These are phyloP conservation scores for Geotrupes spiniger DNA, from an alignment of 2,888 invertebrate species.

Conservation along the genomic window DNA sequence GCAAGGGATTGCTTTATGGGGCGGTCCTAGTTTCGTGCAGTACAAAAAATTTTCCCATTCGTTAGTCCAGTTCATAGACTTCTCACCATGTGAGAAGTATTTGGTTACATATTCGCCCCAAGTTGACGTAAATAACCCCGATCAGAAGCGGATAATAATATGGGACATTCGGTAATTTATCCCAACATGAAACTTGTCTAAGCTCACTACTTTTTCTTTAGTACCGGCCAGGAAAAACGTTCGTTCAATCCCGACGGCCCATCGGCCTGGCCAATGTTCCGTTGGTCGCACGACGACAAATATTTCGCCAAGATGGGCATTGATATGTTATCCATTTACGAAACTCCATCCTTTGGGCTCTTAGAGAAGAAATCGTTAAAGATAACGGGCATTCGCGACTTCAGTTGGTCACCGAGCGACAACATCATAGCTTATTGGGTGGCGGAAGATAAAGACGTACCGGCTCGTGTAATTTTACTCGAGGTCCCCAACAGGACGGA, in stretches of 20 bases:
- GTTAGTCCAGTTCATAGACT: constrained; percentile 92
- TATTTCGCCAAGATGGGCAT: constrained; percentile 88
- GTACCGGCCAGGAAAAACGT: constrained; percentile 88
- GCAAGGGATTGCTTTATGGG: constrained; percentile 96
- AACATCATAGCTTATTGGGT: constrained; percentile 98
- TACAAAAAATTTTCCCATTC: constrained; percentile 88
- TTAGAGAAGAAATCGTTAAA: constrained; percentile 94
- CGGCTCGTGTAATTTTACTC: constrained; percentile 89
- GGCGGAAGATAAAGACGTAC: constrained; percentile 94
- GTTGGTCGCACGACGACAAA: constrained; percentile 95
- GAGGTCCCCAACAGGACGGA: constrained; percentile 90
- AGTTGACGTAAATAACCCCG: constrained; percentile 60
- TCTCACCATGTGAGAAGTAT: constrained; percentile 97
- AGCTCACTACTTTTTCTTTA: constrained; percentile 32
- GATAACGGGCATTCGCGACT: constrained; percentile 84
- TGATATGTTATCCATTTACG: constrained; percentile 88
- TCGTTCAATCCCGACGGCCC: constrained; percentile 83
- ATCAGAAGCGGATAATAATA: constrained; percentile 83
- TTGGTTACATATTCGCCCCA: constrained; percentile 91
- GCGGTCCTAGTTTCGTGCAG: constrained; percentile 88
- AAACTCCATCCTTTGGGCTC: constrained; percentile 93
- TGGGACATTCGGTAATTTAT: constrained; percentile 83
- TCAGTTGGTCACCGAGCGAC: constrained; percentile 98
- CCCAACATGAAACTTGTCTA: not conserved
- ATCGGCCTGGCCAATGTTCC: constrained; percentile 86